phyloP scores from a whole-genome alignment of 2,888 invertebrate species.

The Apotomis betuletana region DNA sequence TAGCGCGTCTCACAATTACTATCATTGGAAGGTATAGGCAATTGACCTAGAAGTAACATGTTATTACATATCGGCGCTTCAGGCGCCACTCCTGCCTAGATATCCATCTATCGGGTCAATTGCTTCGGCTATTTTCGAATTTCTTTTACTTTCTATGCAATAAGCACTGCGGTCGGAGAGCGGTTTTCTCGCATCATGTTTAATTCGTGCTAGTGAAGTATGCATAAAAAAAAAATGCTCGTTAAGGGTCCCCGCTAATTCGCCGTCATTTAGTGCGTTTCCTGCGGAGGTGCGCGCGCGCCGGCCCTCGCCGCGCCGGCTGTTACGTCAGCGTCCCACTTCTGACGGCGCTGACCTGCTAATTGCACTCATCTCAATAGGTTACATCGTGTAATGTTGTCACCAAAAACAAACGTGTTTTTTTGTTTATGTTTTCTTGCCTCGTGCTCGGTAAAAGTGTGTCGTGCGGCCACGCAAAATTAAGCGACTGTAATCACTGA shows the following conservation, averaged over 20 bases:
- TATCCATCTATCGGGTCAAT: conserved; percentile 66
- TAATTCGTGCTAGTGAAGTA: conserved; percentile 43
- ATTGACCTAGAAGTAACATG: conserved; percentile 74
- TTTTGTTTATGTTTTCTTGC: conserved; percentile 52
- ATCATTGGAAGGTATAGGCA: conserved; percentile 68
- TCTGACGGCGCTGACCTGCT: conserved; percentile 71
- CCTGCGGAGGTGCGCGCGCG: conserved; percentile 51
- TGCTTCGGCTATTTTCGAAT: conserved; percentile 61
- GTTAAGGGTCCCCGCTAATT: conserved; percentile 59
- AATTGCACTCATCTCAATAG: conserved; percentile 71
- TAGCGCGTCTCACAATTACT: conserved; percentile 63
- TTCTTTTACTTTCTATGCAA: conserved; percentile 73
- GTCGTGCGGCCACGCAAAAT: conserved; percentile 48
- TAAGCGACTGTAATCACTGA: conserved; percentile 21
- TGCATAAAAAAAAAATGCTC: conserved; percentile 41
- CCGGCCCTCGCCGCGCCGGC: conserved; percentile 43
- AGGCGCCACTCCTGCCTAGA: conserved; percentile 59
- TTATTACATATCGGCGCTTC: conserved; percentile 63
- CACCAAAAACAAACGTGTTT: conserved; percentile 56
- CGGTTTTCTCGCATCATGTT: conserved; percentile 41
- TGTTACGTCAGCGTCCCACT: conserved; percentile 71
- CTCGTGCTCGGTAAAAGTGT: conserved; percentile 68
- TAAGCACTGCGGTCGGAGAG: conserved; percentile 44
- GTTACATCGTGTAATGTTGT: conserved; percentile 68
- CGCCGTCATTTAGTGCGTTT: conserved; percentile 55